Conservation (phyloP, 2,888 invertebrate genomes). For the Drosophila gaucha region DNA sequence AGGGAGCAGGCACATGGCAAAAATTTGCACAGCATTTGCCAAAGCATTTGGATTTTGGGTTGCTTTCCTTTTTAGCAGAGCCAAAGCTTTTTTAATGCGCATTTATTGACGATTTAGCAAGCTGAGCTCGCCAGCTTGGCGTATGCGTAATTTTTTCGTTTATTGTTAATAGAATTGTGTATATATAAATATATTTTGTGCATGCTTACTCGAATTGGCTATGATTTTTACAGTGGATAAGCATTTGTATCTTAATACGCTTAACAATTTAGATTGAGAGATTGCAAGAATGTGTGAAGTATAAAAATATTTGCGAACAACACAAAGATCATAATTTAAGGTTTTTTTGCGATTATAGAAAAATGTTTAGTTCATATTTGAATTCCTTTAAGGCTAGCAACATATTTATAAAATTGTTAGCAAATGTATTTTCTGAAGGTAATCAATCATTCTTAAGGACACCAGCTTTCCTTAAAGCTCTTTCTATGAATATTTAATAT, state of each 20-base stretch:
- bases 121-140: constrained; percentile 30
- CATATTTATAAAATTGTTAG: not conserved
- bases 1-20: constrained; percentile 6
- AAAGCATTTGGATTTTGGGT: constrained; percentile 28
- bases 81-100: constrained; percentile 12
- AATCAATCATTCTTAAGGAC: not conserved
- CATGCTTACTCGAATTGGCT: constrained; percentile 15
- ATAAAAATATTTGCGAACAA: not conserved
- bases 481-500: too few species aligned
- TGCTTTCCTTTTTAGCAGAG: not conserved
- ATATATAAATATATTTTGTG: constrained; percentile 26
- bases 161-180: constrained; percentile 44
- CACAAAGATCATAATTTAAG: not conserved
- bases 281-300: not conserved
- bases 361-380: too few species aligned
- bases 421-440: not conserved
- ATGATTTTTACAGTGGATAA: constrained; percentile 26
- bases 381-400: too few species aligned
- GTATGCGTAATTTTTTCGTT: constrained; percentile 58
- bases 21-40: constrained; percentile 46
- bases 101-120: constrained; percentile 49
- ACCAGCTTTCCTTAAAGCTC: too few species aligned
- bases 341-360: not conserved
- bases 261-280: constrained; percentile 2
- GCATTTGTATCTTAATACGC: constrained; percentile 10